Evolutionary conservation across 2,797 vertebrate species (phyloP).

Genomic region (Cirrhinus mrigala): DNA sequence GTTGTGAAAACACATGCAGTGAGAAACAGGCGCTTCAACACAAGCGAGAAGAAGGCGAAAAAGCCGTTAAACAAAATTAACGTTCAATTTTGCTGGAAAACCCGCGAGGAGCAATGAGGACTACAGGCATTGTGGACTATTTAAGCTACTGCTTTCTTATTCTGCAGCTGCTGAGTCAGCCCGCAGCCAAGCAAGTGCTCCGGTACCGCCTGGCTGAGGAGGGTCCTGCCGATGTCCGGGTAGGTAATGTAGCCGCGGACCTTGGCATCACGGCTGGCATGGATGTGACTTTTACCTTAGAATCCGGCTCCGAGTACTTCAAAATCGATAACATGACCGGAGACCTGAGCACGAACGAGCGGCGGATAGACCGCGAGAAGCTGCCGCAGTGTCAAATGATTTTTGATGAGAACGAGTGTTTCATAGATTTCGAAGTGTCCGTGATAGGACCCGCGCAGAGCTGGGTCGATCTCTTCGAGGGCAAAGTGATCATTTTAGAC

Average conservation of each 20-base stretch:
- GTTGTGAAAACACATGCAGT: conserved; percentile 73
- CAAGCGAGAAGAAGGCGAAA: conserved; percentile 51
- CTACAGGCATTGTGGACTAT: conserved; percentile 83
- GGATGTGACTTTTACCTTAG: conserved; percentile 97
- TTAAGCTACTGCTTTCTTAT: conserved; percentile 86
- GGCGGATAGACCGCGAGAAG: conserved; percentile 97
- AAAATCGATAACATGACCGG: conserved; percentile 99
- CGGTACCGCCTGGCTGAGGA: conserved; percentile 94
- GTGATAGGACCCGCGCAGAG: conserved; percentile 98
- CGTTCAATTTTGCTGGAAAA: conserved; percentile 48
- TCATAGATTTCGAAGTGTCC: conserved; percentile 98
- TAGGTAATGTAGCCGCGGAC: conserved; percentile 94
- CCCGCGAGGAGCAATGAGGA: conserved; percentile 79
- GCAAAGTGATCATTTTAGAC: conserved; percentile 94
- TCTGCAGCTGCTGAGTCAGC: conserved; percentile 88
- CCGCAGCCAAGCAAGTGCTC: conserved; percentile 93
- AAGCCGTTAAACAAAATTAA: conserved; percentile 55
- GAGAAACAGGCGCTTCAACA: conserved; percentile 65
- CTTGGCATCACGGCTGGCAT: conserved; percentile 92
- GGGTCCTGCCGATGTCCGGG: conserved; percentile 92
- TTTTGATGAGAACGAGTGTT: conserved; percentile 98
- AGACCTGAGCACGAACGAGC: conserved; percentile 95
- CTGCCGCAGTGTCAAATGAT: conserved; percentile 99
- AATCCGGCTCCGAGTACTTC: conserved; percentile 96
- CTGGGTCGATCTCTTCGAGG: conserved; percentile 98